A percentile compares a stretch with the other conserved stretches of the same genome.
Evolutionary conservation across 2,113 vertebrate species (phyloP).

Genomic region (Hippocampus abdominalis): DNA sequence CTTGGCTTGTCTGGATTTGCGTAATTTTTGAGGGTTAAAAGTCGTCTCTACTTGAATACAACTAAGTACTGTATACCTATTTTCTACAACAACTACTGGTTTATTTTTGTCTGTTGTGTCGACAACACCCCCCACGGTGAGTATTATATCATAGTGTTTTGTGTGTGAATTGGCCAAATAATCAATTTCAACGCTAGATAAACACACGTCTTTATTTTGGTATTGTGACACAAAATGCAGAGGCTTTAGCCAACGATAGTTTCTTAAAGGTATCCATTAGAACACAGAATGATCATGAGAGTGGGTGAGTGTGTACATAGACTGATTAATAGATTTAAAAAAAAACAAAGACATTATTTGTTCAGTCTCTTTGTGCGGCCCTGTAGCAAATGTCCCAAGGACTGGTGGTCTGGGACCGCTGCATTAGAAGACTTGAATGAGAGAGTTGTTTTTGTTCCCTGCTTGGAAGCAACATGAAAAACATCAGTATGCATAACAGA

Average conservation of each 20-base stretch:
- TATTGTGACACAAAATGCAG: conserved; percentile 59
- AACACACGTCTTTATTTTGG: conserved; percentile 64
- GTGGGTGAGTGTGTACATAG: background rate
- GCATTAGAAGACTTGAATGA: conserved; percentile 39
- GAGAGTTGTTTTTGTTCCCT: conserved; percentile 40
- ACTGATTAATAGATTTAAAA: background rate
- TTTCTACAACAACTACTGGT: background rate
- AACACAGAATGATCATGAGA: background rate
- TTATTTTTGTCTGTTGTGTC: background rate
- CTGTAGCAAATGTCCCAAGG: background rate
- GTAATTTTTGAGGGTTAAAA: background rate
- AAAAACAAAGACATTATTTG: background rate
- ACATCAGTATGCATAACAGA: conserved; percentile 66
- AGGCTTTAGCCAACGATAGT: conserved; percentile 43
- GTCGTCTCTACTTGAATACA: background rate
- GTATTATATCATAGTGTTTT: background rate
- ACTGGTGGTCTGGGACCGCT: background rate
- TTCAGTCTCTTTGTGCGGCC: too few relatives aligned
- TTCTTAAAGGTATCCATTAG: conserved; percentile 54
- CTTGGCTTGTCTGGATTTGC: background rate
- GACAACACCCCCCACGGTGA: background rate
- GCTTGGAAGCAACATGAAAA: conserved; percentile 58
- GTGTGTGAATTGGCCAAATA: background rate
- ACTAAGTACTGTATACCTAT: background rate
- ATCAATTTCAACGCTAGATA: conserved; percentile 11